Base-by-base conservation (phyloP, 1,140 invertebrate species). In the Branchinecta lynchi region DNA sequence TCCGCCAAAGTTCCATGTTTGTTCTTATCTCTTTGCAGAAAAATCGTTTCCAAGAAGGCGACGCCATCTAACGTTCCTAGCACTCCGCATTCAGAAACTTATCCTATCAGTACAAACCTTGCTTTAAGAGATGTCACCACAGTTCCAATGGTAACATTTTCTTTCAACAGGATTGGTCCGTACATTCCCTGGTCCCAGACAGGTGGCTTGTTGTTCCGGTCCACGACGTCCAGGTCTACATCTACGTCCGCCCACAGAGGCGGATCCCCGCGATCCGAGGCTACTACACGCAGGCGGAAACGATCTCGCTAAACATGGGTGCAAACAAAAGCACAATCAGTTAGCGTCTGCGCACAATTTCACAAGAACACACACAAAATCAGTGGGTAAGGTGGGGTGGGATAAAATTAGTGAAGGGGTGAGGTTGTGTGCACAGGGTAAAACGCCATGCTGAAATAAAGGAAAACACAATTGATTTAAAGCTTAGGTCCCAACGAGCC, bases 121-220 rank as follows among this genome's bases (percentile, higher is more conserved):
- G 92, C 92, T 88, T 93, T 94, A 80, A 94, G 87, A 82, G 90
- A 88, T 82, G 89, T 93, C 85, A 96, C 90, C 86, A 91, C 87
- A 82, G 90, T 92, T 87, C 92, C 90, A 84, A 94, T 89, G 86
- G 90, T 92, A 85, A 93, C 89, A 89, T 94, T 94, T 89, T 96
- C 92, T 86, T 88, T 89, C 85, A 95, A 90, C 86, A 89, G 87
- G 84, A 92, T 92, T 83, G 91, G 91, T 82, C 91, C 90, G 86
- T 95, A 95, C 82, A 90, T 85, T 82, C 84, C 86, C 81, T 85
- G 84, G 84, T 94, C 90, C 92, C 92, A 96, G 80, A 93, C 85
- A 81, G 92, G 92, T 79, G 92, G 92, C 85, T 94, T 94, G 88
- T 93, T 94, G 86, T 93, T 93, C 83, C 90, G 89, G 86, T 94